phyloP scores from a whole-genome alignment of 2,113 vertebrate species.

The Dromaius novaehollandiae region DNA sequence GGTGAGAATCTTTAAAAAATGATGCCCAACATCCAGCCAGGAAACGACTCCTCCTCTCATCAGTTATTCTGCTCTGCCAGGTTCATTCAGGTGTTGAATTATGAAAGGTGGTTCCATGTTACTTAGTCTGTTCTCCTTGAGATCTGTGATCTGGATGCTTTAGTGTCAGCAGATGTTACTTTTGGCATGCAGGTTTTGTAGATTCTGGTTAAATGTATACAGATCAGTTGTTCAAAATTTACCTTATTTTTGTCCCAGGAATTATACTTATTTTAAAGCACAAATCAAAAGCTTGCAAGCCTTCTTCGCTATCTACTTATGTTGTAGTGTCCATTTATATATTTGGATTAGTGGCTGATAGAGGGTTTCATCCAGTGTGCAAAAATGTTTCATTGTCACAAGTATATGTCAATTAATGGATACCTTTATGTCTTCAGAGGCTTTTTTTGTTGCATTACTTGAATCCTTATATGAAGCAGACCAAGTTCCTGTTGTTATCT shows the following conservation, averaged over 20 bases:
- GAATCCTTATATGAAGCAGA: neutral
- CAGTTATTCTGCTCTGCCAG: neutral
- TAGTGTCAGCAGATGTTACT: neutral
- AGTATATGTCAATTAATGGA: neutral
- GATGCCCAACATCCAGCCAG: neutral
- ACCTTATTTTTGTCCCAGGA: neutral
- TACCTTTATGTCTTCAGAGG: neutral
- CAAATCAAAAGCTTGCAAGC: neutral
- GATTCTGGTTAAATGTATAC: neutral
- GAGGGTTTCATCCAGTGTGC: neutral
- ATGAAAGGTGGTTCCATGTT: neutral
- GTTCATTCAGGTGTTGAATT: neutral
- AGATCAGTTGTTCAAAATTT: neutral
- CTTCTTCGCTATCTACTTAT: rapidly evolving
- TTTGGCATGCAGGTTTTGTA: neutral
- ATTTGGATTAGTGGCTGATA: neutral
- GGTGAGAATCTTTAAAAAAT: neutral
- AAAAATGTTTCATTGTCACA: neutral
- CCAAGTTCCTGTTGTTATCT: neutral
- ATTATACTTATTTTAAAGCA: neutral
- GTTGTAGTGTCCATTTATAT: neutral
- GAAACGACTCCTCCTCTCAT: neutral
- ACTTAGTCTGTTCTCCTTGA: neutral
- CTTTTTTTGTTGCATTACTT: neutral
- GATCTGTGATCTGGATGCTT: neutral